Evolutionary conservation across 1,140 invertebrate genomes (phyloP), one percentile per base, ranked within the genome.

Genomic region (Temnothorax nylanderi): DNA sequence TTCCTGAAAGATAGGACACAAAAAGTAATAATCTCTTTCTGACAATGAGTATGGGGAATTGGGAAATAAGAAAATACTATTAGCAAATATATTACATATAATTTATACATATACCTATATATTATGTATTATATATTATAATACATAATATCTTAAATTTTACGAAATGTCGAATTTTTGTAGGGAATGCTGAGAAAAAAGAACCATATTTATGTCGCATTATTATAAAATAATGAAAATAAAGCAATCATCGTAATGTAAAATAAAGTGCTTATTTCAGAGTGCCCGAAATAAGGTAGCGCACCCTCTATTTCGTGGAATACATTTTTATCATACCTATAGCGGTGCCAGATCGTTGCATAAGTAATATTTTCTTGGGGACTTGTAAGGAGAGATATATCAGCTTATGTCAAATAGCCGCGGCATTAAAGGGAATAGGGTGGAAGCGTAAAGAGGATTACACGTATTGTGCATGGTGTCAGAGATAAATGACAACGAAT

Each of bases 401-500:
- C 86, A 80, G 72, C 11, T 78, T 80, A 81, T 84, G 90, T 90
- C 88, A 91, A 90, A 90, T 90, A 88, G 88, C 82, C 54, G 34
- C 81, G 77, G 87, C 78, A 90, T 91, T 91, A 91, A 90, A 78
- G 90, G 65, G 67, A 82, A 74, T 67, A 80, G 76, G 89, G 89
- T 86, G 86, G 82, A 90, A 89, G 87, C 87, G 87, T 71, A 86
- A 89, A 91, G 90, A 88, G 90, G 90, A 90, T 90, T 91, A 91
- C 87, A 74, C 88, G 90, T 86, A 91, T 91, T 91, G 87, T 91
- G 88, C 86, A 88, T 74, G 64, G 54, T 90, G 88, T 90, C 88
- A 91, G 90, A 91, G 90, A 91, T 91, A 90, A 90, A 91, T 90
- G 88, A 90, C 90, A 91, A 91, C 87, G 87, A 90, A 90, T 88